Evolutionary conservation across 2,797 vertebrate genomes (phyloP).

Genomic region (Gastrophryne carolinensis): DNA sequence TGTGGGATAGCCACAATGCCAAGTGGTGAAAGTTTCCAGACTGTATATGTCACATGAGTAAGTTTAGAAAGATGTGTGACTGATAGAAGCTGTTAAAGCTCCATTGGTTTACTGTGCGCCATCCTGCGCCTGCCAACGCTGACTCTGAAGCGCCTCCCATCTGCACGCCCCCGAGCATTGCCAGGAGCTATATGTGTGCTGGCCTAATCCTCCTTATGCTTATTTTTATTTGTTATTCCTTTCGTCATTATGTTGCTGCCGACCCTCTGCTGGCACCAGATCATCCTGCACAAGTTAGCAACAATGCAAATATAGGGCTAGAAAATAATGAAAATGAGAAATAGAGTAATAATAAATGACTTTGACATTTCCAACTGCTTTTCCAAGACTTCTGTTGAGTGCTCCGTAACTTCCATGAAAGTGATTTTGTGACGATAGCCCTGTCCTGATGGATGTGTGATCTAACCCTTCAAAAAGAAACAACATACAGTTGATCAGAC

Average conservation of each 20-base stretch:
- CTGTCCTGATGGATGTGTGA: too few relatives aligned
- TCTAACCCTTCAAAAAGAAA: too few relatives aligned
- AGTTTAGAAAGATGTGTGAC: not conserved
- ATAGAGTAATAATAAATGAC: too few relatives aligned
- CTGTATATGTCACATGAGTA: not conserved
- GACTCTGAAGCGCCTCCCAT: conserved; percentile 14
- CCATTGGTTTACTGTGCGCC: not conserved
- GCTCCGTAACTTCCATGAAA: too few relatives aligned
- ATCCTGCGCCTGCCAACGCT: not conserved
- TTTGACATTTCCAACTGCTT: too few relatives aligned
- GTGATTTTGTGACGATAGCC: too few relatives aligned
- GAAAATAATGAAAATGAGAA: too few relatives aligned
- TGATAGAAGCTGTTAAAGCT: conserved; percentile 2
- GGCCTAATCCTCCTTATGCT: not conserved
- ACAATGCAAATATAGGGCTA: too few relatives aligned
- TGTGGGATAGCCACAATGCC: too few relatives aligned
- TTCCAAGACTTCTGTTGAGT: too few relatives aligned
- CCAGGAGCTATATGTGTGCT: not conserved
- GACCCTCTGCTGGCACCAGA: not conserved
- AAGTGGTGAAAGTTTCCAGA: too few relatives aligned
- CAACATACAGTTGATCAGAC: too few relatives aligned
- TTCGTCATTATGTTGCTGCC: not conserved
- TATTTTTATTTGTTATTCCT: conserved; percentile 11
- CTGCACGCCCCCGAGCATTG: not conserved
- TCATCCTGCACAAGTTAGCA: not conserved